Evolutionary conservation across 53 echinoderm and acorn worm species (phyloP), one percentile per base, ranked within the genome.

Genomic region (Antedon mediterranea): DNA sequence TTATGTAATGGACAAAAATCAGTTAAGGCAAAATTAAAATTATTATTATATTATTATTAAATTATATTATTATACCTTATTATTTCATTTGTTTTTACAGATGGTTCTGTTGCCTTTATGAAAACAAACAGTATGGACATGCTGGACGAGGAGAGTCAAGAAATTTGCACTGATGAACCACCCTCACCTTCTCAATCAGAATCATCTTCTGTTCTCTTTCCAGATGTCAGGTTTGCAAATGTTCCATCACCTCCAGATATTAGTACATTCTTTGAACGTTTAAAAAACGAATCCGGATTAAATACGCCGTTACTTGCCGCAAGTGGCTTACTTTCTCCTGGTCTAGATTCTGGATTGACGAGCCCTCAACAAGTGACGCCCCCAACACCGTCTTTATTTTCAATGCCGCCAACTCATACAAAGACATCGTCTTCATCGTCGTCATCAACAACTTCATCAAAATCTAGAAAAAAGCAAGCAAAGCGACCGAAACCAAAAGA

Each of bases 401-500:
- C 57, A 57, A 57, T 57, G 57, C 9, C 57, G 18, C 57, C 57
- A 57, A 72, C 84, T 20, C 78, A 81, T 41, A 34, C 81, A 14
- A 80, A 83, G 76, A 75, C 83, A 26, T 83, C 87, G 18, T 77
- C 81, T 29, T 84, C 88, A 11, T 72, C 80, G 0, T 81, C 81
- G 26, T 82, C 78, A 20, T 78, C 81, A 9, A 74, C 78, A 18
- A 77, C 78, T 43, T 77, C n/a, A n/a, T n/a, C 74, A 8, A 83
- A 78, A 41, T 80, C 89, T 1, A 82, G 91, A 71, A 98, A 98
- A 76, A 97, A 92, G 77, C 89, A 90, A 80, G 82, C 89, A 29
- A 98, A 98, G 83, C 80, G 91, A 42, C 84, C 92, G 26, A 94
- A 94, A 74, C 92, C 90, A 0, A 98, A 98, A 79, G 98, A 98